Percentiles rank a stretch among this genome's conserved stretches.
phyloP scores from a whole-genome alignment of 2,797 vertebrate genomes.

The Gorsachius magnificus region DNA sequence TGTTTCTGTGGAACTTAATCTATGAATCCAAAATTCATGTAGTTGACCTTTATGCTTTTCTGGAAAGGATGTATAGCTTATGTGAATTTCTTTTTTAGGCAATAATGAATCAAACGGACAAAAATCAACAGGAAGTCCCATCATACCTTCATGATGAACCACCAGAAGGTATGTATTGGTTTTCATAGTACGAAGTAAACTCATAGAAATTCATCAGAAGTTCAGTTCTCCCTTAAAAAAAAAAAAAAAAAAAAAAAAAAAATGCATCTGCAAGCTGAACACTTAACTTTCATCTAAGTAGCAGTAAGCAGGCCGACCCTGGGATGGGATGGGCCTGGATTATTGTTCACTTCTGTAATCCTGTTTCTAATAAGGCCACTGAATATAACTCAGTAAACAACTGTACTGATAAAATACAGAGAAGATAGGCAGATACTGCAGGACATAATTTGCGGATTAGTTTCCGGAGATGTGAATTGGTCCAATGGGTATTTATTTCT shows the following conservation, averaged over 20 bases:
- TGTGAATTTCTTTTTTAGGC: constrained; percentile 71
- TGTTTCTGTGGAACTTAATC: neutral
- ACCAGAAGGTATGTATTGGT: constrained; percentile 77
- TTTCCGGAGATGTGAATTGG: neutral
- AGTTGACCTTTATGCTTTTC: neutral
- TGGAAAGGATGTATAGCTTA: neutral
- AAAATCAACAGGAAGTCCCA: constrained; percentile 83
- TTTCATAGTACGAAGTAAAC: neutral
- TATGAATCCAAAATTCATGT: neutral
- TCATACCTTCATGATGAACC: constrained; percentile 86
- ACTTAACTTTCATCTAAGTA: neutral
- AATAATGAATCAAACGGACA: constrained; percentile 89
- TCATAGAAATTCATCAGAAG: neutral
- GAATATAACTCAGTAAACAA: neutral
- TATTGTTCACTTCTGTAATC: neutral
- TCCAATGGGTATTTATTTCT: neutral
- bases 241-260: neutral
- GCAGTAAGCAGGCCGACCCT: neutral
- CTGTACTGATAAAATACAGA: neutral
- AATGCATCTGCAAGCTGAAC: neutral
- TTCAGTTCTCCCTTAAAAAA: neutral
- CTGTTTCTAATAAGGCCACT: neutral
- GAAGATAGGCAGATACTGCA: neutral
- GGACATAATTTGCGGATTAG: neutral
- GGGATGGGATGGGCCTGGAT: neutral